Conservation (phyloP, 2,888 invertebrate genomes). For the Epirrhoe tristata region DNA sequence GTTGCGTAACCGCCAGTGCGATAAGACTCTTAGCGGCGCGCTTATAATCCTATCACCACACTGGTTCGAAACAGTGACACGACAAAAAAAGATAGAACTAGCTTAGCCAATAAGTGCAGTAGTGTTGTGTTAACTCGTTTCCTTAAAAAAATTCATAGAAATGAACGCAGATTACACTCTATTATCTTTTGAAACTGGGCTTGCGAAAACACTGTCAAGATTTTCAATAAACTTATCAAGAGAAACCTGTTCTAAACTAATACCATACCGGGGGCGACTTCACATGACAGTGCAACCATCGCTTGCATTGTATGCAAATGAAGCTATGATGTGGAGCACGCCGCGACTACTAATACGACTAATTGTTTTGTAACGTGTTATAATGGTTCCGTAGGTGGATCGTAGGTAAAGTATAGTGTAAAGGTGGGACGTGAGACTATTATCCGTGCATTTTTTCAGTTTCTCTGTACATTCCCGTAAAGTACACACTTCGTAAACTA, state of each 20-base stretch:
- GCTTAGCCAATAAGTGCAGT: too few species aligned
- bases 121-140: too few species aligned
- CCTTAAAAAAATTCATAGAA: too few species aligned
- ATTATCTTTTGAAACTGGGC: not conserved
- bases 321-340: conserved; percentile 61
- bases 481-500: too few species aligned
- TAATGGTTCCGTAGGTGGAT: conserved; percentile 17
- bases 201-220: conserved; percentile 18
- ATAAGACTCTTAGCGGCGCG: too few species aligned
- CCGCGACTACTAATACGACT: conserved; percentile 56
- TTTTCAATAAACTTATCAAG: conserved; percentile 33
- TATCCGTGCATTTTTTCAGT: too few species aligned
- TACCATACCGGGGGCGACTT: conserved; percentile 46
- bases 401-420: conserved; percentile 3
- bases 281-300: conserved; percentile 58
- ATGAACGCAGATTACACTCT: too few species aligned
- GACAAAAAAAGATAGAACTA: too few species aligned
- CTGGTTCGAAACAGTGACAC: too few species aligned
- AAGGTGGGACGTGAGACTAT: not conserved
- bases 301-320: conserved; percentile 73
- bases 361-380: conserved; percentile 51
- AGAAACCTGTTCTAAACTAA: conserved; percentile 29
- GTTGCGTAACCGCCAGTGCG: too few species aligned
- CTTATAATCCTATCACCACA: too few species aligned
- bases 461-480: too few species aligned